Conservation (phyloP, 2,797 vertebrate genomes). For the Discoglossus pictus region DNA sequence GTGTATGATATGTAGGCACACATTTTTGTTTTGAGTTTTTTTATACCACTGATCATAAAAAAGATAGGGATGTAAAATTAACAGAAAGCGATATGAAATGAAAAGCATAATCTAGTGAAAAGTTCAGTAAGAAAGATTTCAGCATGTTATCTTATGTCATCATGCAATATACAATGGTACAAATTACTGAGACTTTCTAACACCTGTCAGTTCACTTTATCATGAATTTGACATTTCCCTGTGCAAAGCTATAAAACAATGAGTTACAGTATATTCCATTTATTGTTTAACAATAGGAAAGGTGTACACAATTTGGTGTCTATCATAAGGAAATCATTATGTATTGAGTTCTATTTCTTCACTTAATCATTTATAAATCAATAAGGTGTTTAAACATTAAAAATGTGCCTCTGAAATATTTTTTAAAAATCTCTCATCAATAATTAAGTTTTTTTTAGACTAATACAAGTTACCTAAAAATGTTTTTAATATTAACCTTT, state of each 20-base stretch:
- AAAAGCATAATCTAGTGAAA: background rate
- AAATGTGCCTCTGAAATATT: no score
- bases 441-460: no score
- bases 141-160: background rate
- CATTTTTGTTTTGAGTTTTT: no score
- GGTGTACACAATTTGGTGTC: constrained; percentile 4
- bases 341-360: background rate
- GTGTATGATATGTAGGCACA: no score
- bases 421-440: no score
- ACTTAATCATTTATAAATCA: background rate
- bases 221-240: constrained; percentile 8
- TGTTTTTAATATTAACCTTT: no score
- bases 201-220: constrained; percentile 6
- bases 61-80: background rate
- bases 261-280: background rate
- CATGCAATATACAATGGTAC: no score
- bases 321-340: constrained; percentile 2
- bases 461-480: no score
- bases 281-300: background rate
- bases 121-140: no score
- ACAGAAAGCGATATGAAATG: background rate
- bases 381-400: no score
- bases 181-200: constrained; percentile 4
- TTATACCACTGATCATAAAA: background rate
- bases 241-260: background rate